Percentiles rank a stretch among this genome's conserved stretches.
These are phyloP conservation scores for Istiophorus platypterus DNA, from an alignment of 2,113 vertebrate species.

Conservation along the genomic window DNA sequence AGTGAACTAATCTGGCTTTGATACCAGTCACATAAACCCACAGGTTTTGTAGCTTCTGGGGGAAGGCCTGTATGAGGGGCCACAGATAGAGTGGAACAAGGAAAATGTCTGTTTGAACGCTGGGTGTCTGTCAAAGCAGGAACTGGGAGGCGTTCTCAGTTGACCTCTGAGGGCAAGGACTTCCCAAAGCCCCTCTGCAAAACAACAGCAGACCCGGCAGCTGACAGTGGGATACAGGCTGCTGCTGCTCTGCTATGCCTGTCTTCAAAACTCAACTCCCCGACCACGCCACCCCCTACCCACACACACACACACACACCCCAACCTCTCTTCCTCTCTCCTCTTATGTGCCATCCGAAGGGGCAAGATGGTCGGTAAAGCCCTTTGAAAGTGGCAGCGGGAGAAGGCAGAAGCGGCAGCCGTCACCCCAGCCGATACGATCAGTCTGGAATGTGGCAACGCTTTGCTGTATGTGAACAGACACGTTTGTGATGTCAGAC, in stretches of 20 bases:
- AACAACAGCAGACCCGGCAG: conserved; percentile 79
- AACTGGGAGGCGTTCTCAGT: conserved; percentile 82
- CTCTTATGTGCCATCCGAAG: conserved; percentile 20
- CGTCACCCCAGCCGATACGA: conserved; percentile 77
- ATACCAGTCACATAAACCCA: conserved; percentile 47
- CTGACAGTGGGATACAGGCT: conserved; percentile 65
- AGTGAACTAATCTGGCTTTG: conserved; percentile 45
- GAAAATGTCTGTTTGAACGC: conserved; percentile 78
- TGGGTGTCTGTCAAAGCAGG: conserved; percentile 85
- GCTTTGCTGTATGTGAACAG: conserved; percentile 78
- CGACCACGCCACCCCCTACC: not conserved
- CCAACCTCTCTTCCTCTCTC: conserved; percentile 25
- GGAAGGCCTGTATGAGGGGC: conserved; percentile 34
- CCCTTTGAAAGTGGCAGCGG: conserved; percentile 5
- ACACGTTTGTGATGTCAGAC: conserved; percentile 78
- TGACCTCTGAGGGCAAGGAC: conserved; percentile 84
- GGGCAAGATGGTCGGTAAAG: conserved; percentile 18
- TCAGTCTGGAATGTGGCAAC: conserved; percentile 81
- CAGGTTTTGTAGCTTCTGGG: conserved; percentile 53
- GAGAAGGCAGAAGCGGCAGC: conserved; percentile 38
- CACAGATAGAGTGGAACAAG: conserved; percentile 78
- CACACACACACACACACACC: too few relatives aligned
- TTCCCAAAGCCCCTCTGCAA: conserved; percentile 84
- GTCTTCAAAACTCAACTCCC: conserved; percentile 54
- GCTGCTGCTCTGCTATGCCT: conserved; percentile 32